Percentiles rank a stretch among this genome's conserved stretches.
phyloP scores from a whole-genome alignment of 2,888 invertebrate genomes.

The Sinodicranocentrus sp. region DNA sequence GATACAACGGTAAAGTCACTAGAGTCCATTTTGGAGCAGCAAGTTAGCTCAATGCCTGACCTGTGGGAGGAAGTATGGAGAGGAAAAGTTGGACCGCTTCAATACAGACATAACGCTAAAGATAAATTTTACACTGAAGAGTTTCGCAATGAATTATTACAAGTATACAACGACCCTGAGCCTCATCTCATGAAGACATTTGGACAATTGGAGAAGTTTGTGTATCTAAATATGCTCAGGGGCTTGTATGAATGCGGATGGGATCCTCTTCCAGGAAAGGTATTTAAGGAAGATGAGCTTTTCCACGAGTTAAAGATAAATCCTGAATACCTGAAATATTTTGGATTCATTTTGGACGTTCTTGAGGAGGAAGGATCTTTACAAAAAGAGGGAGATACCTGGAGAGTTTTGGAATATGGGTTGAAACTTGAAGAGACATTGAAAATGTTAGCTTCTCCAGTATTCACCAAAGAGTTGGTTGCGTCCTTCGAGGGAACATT shows the following conservation, averaged over 20 bases:
- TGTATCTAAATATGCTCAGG: neutral
- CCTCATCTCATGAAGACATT: neutral
- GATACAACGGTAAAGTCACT: conserved; percentile 22
- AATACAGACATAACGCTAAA: neutral
- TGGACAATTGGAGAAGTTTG: neutral
- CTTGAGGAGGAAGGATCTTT: conserved; percentile 13
- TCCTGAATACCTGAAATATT: neutral
- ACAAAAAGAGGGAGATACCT: neutral
- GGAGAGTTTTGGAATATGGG: neutral
- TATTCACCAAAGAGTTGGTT: neutral
- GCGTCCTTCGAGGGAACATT: neutral
- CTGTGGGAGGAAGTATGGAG: conserved; percentile 33
- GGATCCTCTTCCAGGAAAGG: neutral
- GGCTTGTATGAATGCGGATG: conserved; percentile 15
- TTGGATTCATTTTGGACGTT: neutral
- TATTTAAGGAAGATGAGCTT: neutral
- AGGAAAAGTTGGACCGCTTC: neutral
- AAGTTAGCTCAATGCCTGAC: neutral
- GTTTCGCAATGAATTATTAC: neutral
- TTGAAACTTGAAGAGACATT: neutral
- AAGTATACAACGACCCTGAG: neutral
- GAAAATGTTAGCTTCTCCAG: neutral
- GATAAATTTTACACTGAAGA: neutral
- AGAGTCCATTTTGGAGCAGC: conserved; percentile 24
- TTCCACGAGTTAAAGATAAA: neutral